Base-by-base conservation (phyloP, 2,113 vertebrate genomes). In the Melanostigma gelatinosum region DNA sequence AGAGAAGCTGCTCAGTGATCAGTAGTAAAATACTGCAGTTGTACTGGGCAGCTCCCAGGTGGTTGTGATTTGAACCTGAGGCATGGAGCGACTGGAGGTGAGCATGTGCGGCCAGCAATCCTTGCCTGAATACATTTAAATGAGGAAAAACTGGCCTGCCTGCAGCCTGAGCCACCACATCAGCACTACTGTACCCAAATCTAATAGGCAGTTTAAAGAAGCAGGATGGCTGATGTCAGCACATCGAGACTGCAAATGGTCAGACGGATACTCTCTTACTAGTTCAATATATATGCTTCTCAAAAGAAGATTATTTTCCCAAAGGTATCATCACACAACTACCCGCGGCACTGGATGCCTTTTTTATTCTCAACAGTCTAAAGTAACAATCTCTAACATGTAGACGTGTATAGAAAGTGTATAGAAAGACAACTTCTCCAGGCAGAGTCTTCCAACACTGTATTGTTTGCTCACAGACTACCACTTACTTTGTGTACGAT, bases 171-270 rank as follows among this genome's bases (percentile, higher is more conserved):
- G 85, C 60, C 76, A 66, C 57, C 60, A 77, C 82, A 87, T 89
- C 88, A 89, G 82, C 85, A 85, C 68, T 73, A 63, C 85, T 70
- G 74, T 66, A 75, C 48, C 75, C 29, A 8, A 84, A 85, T 86
- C 75, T 86, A 88, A 90, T 65, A 87, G 69, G 82, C 67, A 75
- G 76, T 88, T 91, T 84, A 86, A 72, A 83, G 65, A 72, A n/a
- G 79, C 18, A n/a, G 69, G 54, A 74, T 64, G 69, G 85, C 85
- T 78, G 79, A 78, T 75, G 84, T 92, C 92, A 88, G 87, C 87
- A 86, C 62, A 79, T 8, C 11, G 27, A 54, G 24, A 27, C 75
- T 46, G 78, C 66, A 80, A 84, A 78, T 65, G 73, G 78, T 82
- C 76, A 74, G 69, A 61, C 54, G 60, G 76, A 75, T 44, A 73